Evolutionary conservation across 2,888 invertebrate genomes (phyloP), one percentile per base, ranked within the genome.

Genomic region (Chaetoderma sp.): DNA sequence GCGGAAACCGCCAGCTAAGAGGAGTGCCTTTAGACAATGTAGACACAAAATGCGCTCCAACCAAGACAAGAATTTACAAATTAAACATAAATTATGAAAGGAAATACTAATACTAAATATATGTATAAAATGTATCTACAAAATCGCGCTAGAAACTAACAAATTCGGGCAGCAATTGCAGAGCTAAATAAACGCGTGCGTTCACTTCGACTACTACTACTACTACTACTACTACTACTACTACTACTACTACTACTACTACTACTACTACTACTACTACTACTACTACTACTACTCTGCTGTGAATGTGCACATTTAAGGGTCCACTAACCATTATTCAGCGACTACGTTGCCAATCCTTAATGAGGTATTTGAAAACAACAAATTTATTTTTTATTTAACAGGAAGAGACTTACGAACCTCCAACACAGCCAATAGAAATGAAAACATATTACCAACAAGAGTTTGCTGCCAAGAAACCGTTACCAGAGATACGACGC

Each of bases 361-460:
- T n/a, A n/a, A n/a, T n/a, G n/a, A n/a, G n/a, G n/a, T n/a, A n/a
- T n/a, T n/a, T n/a, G n/a, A 10, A n/a, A n/a, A 8, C 6, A 8
- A n/a, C n/a, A 10, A n/a, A 36, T 36, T 13, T 36, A 36, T 0
- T 32, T 28, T 49, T 21, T 27, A 49, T 16, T 30, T 67, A 64
- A 3, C 70, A 83, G 83, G 79, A 75, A 59, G 78, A 78, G 1
- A 65, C 67, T 0, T 82, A 82, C 59, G 79, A 81, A 45, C 69
- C 73, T 1, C 74, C 80, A 0, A 61, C 66, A 6, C 76, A 73
- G n/a, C 78, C 79, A 1, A 33, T 84, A 18, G 80, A 81, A 16
- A 70, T 68, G 0, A 68, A 61, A n/a, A 78, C 81, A 0, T 76
- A 59, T 23, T 83, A 84, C 63, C 68, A 67, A 23, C 70, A 76